Evolutionary conservation across 2,888 invertebrate species (phyloP).

Genomic region (Halocaridina rubra): DNA sequence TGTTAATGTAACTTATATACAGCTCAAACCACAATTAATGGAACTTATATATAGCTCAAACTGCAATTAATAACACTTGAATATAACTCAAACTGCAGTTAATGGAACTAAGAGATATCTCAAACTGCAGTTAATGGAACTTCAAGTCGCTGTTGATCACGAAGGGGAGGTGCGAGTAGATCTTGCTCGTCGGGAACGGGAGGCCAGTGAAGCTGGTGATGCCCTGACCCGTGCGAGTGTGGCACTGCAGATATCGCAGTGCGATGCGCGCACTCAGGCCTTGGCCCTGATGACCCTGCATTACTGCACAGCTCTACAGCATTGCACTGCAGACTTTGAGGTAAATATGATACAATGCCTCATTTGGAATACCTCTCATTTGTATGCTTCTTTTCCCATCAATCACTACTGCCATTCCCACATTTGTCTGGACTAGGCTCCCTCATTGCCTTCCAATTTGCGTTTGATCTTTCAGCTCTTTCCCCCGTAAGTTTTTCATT

Average conservation of each 20-base stretch:
- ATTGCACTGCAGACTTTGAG: conserved; percentile 66
- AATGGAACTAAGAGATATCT: neutral
- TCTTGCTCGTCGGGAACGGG: conserved; percentile 70
- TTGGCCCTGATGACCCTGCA: conserved; percentile 93
- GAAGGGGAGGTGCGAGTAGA: conserved; percentile 75
- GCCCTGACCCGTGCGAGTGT: conserved; percentile 68
- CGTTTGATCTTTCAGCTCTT: no score
- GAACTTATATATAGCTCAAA: neutral
- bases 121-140: conserved; percentile 76
- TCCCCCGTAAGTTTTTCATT: no score
- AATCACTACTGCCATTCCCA: no score
- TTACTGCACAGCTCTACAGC: conserved; percentile 92
- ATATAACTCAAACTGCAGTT: neutral
- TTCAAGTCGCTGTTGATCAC: conserved; percentile 80
- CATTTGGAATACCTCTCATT: no score
- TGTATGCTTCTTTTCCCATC: no score
- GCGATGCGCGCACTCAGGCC: conserved; percentile 89
- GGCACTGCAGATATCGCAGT: conserved; percentile 72
- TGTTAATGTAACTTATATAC: neutral
- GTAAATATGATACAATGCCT: neutral
- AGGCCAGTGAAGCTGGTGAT: conserved; percentile 65
- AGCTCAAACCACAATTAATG: neutral
- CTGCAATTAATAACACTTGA: neutral
- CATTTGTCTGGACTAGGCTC: no score
- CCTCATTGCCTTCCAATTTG: no score